Conservation (phyloP, 1,140 invertebrate genomes). For the Cephus cinctus region DNA sequence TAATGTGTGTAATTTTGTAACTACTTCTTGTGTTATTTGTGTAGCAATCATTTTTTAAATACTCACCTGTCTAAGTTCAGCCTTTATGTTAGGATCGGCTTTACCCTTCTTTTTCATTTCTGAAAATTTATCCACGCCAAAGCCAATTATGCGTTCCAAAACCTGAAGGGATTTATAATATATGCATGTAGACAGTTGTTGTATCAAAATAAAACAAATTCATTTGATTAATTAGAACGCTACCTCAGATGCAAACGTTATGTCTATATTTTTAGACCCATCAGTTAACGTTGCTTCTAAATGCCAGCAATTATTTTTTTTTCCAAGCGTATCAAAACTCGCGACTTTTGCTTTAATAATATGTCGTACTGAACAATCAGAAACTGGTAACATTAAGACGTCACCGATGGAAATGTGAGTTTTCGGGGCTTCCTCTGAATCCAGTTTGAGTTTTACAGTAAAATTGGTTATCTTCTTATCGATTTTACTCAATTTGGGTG, state of each 20-base stretch:
- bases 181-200: constrained; percentile 3
- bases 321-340: constrained; percentile 29
- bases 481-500: neutral
- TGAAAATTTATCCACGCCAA: constrained; percentile 36
- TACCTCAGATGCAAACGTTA: constrained; percentile 42
- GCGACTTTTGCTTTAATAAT: constrained; percentile 31
- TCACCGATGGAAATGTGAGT: constrained; percentile 32
- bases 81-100: constrained; percentile 30
- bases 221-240: constrained; percentile 1
- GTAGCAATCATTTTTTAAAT: neutral
- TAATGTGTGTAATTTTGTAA: constrained; percentile 4
- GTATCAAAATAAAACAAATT: neutral
- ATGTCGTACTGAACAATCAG: constrained; percentile 12
- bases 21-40: constrained; percentile 8
- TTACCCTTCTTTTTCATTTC: constrained; percentile 39
- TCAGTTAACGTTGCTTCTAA: constrained; percentile 38
- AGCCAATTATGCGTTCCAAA: constrained; percentile 38
- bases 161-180: constrained; percentile 27
- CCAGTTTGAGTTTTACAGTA: constrained; percentile 5
- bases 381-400: constrained; percentile 21
- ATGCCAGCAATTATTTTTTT: constrained; percentile 29
- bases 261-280: constrained; percentile 33
- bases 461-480: constrained; percentile 30
- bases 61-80: constrained; percentile 34
- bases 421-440: constrained; percentile 9